Base-by-base conservation (phyloP, 2,888 invertebrate genomes). In the Lithosia quadra region DNA sequence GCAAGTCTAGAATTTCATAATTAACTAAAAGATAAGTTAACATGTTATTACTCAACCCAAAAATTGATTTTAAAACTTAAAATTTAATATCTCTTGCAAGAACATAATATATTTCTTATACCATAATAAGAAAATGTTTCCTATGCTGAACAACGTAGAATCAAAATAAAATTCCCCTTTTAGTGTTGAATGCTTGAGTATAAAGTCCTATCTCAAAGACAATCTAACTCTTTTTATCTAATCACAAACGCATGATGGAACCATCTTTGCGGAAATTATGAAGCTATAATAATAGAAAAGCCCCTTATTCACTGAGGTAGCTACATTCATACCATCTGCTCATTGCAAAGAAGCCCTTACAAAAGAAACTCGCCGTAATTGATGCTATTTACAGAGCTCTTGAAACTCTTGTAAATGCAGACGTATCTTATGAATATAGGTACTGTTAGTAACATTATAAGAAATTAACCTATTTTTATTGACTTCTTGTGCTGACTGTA, bases 281-380 rank as follows among this genome's bases (percentile, higher is more conserved):
- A 59, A 57, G 49, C 33, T 53, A 22, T 13, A 62, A 67, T 39
- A 58, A 73, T 77, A 63, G n/a, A n/a, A n/a, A 56, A 62, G 62
- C 53, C 71, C 63, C 71, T 70, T 63, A 67, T 80, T 69, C 74
- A 77, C 49, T 22, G 64, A 68, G 67, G 67, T 62, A 71, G 67
- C 59, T 67, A 75, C 61, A 70, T 68, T 66, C 59, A 62, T 63
- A 67, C 63, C n/a, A 58, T 33, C 60, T 74, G 39, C 58, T 65
- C n/a, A 67, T 71, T 74, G 77, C 18, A 56, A 62, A 13, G 53
- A 33, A 65, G 18, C 63, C 71, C 74, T 57, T 79, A 79, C 73
- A 66, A 71, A 15, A 33, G n/a, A 34, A 55, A 36, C 33, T 65
- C 55, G 60, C 36, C 28, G 66, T 61, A 66, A 61, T 66, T 61